These are phyloP conservation scores for Leptogaster cylindrica DNA, from an alignment of 2,888 invertebrate genomes.

Conservation along the genomic window DNA sequence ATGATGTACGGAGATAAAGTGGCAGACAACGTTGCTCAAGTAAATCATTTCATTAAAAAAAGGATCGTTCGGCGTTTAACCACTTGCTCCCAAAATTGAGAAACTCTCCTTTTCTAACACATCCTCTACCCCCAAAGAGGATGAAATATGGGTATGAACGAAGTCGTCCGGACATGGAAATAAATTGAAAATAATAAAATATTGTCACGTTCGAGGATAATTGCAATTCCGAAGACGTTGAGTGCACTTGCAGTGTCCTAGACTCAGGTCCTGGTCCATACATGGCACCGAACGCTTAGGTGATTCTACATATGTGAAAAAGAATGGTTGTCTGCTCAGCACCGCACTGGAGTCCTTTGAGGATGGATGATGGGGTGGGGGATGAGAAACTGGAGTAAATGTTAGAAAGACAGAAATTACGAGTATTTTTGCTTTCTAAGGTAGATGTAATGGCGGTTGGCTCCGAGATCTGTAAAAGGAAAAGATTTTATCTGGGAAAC, in stretches of 20 bases:
- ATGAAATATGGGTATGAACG: conserved; percentile 16
- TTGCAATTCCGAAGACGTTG: conserved; percentile 48
- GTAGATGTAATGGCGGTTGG: conserved; percentile 5
- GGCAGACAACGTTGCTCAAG: conserved; percentile 10
- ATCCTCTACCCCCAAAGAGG: background rate
- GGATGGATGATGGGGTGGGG: no score
- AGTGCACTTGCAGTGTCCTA: conserved; percentile 40
- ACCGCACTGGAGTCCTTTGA: no score
- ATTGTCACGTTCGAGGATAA: conserved; percentile 52
- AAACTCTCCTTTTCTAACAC: background rate
- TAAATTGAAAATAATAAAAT: conserved; percentile 53
- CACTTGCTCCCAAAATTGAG: conserved; percentile 8
- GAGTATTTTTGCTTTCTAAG: conserved; percentile 9
- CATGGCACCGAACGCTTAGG: no score
- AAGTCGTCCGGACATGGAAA: conserved; percentile 45
- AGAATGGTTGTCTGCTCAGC: no score
- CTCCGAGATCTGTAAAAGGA: background rate
- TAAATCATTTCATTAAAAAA: conserved; percentile 37
- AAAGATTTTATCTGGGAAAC: conserved; percentile 8
- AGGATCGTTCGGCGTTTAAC: background rate
- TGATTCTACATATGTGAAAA: no score
- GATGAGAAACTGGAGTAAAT: conserved; percentile 2
- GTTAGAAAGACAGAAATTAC: conserved; percentile 34
- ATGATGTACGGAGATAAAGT: conserved; percentile 18
- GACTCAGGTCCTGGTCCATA: background rate